Evolutionary conservation across 2,113 vertebrate species (phyloP), one percentile per base, ranked within the genome.

Genomic region (Hyla sarda): DNA sequence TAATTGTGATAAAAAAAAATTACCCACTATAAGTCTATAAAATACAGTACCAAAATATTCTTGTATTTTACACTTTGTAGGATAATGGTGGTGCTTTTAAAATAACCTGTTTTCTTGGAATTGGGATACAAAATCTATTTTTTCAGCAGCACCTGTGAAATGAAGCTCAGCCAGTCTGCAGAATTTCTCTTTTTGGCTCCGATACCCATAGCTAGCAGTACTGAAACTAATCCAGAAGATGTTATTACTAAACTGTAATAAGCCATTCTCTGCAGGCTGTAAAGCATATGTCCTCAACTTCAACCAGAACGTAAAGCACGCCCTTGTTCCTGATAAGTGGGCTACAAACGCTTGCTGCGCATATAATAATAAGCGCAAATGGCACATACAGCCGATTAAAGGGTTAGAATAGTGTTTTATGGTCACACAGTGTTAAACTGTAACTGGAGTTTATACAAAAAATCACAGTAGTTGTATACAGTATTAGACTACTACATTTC

Each of bases 141-240:
- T 47, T 52, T 41, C 30, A 47, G 41, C 25, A 50, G 23, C 73
- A 62, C 32, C 82, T 73, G 19, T 34, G 30, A 83, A 52, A 73
- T 47, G 52, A 13, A 30, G 52, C 34, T 60, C 2, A n/a, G 69
- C 1, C 48, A 73, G 13, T 71, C 23, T 41, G 37, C 82, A 74
- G 54, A 17, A 21, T 62, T 47, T 45, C 17, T 28, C 71, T 75
- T 73, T 23, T 28, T 54, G 67, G 82, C 23, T 60, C 9, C 1
- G n/a, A 83, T 16, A 73, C 52, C 74, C n/a, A 84, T 73, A 48
- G 54, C 54, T 75, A 47, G 30, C 21, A 60, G 11, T 41, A 37
- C 37, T 84, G 54, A 75, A 75, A 75, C 50, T 10, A 83, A 74
- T 83, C 82, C 50, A 45, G 50, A 83, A 83, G 50, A 73, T 60